A percentile compares a stretch with the other conserved stretches of the same genome.
Conservation (phyloP, 2,888 invertebrate genomes). For the Apodemia mormo region DNA sequence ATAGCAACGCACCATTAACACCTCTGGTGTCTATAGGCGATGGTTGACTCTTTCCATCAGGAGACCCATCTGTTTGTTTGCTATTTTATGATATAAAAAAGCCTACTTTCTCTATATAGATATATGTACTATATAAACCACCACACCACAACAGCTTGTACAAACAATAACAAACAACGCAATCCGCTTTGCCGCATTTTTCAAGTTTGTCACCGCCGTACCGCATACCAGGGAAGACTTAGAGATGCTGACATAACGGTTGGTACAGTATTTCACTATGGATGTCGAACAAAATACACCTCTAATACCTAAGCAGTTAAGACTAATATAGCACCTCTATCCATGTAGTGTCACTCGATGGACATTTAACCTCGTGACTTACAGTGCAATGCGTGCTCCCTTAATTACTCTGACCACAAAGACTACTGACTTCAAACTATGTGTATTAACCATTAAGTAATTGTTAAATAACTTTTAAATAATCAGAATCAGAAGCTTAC, state of each 20-base stretch:
- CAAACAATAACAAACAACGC: not conserved
- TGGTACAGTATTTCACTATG: slow-evolving; percentile 19
- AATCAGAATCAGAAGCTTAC: too few relatives aligned
- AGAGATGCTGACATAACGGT: slow-evolving; percentile 32
- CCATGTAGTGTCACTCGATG: slow-evolving; percentile 18
- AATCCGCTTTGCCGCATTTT: slow-evolving; percentile 10
- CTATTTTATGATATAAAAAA: too few relatives aligned
- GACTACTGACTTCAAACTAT: slow-evolving; percentile 26
- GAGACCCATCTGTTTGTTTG: too few relatives aligned
- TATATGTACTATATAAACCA: too few relatives aligned
- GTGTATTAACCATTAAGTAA: not conserved
- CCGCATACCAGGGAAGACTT: slow-evolving; percentile 33
- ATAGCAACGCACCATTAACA: too few relatives aligned
- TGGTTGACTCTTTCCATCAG: too few relatives aligned
- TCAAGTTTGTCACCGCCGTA: slow-evolving; percentile 24
- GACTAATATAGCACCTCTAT: slow-evolving; percentile 4
- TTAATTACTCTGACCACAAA: slow-evolving; percentile 35
- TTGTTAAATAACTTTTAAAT: not conserved
- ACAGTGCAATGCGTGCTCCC: slow-evolving; percentile 31
- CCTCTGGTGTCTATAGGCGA: too few relatives aligned
- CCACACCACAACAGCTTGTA: not conserved
- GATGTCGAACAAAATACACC: not conserved
- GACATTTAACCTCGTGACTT: slow-evolving; percentile 39
- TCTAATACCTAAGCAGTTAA: not conserved
- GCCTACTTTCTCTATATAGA: too few relatives aligned